Evolutionary conservation across 2,797 vertebrate genomes (phyloP).

Genomic region (Acipenser ruthenus): DNA sequence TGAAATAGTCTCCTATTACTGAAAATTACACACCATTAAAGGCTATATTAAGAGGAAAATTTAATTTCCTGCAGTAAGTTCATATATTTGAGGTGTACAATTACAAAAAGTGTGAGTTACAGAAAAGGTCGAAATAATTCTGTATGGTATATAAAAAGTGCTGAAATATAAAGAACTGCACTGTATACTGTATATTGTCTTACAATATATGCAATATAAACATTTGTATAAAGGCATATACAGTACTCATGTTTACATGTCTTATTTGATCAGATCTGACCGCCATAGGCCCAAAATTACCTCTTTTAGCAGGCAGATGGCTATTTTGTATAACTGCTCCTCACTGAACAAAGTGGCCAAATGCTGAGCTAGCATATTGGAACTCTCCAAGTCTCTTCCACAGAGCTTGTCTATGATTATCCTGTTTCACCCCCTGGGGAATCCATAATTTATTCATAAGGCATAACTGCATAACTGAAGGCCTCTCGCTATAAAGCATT

Average conservation of each 20-base stretch:
- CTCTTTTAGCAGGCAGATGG: neutral
- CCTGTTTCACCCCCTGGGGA: slow-evolving; percentile 29
- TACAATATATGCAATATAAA: too few species aligned
- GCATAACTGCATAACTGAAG: slow-evolving; percentile 37
- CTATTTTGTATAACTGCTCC: slow-evolving; percentile 27
- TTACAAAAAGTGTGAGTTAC: too few species aligned
- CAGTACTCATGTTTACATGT: too few species aligned
- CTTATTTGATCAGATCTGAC: neutral
- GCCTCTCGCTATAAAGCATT: slow-evolving; percentile 22
- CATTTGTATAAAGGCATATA: too few species aligned
- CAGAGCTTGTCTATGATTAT: slow-evolving; percentile 39
- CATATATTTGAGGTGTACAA: neutral
- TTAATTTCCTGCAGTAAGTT: neutral
- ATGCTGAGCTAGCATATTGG: slow-evolving; percentile 35
- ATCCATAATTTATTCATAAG: slow-evolving; percentile 52
- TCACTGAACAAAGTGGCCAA: slow-evolving; percentile 30
- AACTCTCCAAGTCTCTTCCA: slow-evolving; percentile 26
- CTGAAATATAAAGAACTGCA: neutral
- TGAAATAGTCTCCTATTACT: neutral
- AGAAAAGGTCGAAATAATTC: neutral
- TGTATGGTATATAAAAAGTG: neutral
- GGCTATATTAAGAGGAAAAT: neutral
- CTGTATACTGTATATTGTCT: neutral
- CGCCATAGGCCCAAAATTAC: neutral
- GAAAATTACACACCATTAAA: neutral